A percentile compares a stretch with the other conserved stretches of the same genome.
Evolutionary conservation across 2,797 vertebrate genomes (phyloP).

Genomic region (Numenius phaeopus): DNA sequence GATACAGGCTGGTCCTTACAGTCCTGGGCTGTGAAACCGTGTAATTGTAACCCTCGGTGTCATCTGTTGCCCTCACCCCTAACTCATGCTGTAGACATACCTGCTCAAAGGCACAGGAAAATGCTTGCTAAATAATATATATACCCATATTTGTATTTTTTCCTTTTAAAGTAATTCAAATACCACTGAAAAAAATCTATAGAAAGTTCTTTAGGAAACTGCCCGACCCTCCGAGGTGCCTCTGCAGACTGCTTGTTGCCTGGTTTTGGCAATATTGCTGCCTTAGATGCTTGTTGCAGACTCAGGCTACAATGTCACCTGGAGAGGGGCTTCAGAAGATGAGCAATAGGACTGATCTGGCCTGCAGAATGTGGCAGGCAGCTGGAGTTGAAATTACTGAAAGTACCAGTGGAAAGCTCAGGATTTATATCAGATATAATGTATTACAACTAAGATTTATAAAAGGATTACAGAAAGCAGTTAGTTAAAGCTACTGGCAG

Average conservation of each 20-base stretch:
- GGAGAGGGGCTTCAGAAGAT: background rate
- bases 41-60: background rate
- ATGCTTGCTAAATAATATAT: background rate
- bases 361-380: background rate
- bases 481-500: constrained; percentile 44
- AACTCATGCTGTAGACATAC: background rate
- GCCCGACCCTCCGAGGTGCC: background rate
- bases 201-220: background rate
- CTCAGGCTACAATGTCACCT: background rate
- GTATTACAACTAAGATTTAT: constrained; percentile 62
- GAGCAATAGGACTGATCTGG: background rate
- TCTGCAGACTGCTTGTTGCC: background rate
- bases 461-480: constrained; percentile 57
- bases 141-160: background rate
- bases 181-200: background rate
- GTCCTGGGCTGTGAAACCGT: background rate
- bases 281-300: background rate
- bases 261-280: background rate
- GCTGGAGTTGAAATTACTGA: background rate
- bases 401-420: background rate
- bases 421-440: constrained; percentile 27
- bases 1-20: background rate
- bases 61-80: background rate
- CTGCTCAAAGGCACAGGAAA: background rate
- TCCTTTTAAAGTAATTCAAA: background rate